Evolutionary conservation across 2,797 vertebrate genomes (phyloP).

Genomic region (Hirundo rustica): DNA sequence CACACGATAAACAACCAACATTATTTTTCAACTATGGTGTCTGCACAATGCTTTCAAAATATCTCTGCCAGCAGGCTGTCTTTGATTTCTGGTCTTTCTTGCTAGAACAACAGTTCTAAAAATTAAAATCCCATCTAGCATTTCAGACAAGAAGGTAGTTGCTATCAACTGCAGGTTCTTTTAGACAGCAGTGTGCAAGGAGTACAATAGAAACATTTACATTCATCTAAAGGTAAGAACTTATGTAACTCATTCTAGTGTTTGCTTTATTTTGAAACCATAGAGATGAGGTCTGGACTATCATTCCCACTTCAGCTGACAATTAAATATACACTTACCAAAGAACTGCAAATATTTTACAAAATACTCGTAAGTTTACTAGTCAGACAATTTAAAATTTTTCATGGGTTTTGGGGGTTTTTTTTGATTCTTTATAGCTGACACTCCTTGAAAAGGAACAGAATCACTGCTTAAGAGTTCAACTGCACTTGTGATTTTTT

Average conservation of each 20-base stretch:
- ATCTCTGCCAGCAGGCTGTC: not conserved
- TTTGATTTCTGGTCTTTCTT: not conserved
- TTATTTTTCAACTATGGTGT: not conserved
- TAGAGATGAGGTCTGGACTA: not conserved
- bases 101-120: slow-evolving; percentile 1
- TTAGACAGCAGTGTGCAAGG: not conserved
- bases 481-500: not conserved
- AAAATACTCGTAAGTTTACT: not conserved
- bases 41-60: not conserved
- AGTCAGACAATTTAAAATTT: not conserved
- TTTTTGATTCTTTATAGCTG: not conserved
- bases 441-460: not conserved
- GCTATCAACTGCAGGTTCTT: not conserved
- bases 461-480: not conserved
- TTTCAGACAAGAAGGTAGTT: not conserved
- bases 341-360: not conserved
- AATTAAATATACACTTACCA: not conserved
- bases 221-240: not conserved
- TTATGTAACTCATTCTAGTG: not conserved
- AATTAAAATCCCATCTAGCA: not conserved
- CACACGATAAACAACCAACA: not conserved
- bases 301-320: not conserved
- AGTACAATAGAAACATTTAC: not conserved
- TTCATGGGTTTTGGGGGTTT: rapidly evolving
- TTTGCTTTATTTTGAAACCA: not conserved